phyloP scores from a whole-genome alignment of 2,888 invertebrate genomes.

The Agrilus biguttatus region DNA sequence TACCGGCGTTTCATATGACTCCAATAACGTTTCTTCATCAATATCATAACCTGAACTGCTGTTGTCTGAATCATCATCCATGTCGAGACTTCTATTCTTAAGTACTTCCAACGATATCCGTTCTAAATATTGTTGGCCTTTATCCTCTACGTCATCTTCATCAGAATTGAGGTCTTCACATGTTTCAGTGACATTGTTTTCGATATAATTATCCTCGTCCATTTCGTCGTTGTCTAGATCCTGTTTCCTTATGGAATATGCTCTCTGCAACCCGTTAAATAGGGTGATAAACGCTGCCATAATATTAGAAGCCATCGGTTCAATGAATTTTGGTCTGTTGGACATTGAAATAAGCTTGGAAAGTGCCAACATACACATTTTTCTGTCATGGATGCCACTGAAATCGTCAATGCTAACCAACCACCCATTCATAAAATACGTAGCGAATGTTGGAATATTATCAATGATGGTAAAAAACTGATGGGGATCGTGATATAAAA shows the following conservation, averaged over 20 bases:
- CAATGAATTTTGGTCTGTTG: constrained; percentile 56
- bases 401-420: constrained; percentile 92
- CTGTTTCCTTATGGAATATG: constrained; percentile 77
- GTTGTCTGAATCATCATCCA: constrained; percentile 46
- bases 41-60: constrained; percentile 71
- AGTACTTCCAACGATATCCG: constrained; percentile 56
- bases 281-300: constrained; percentile 80
- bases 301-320: constrained; percentile 48
- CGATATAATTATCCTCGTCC: constrained; percentile 67
- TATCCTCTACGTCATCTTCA: constrained; percentile 89
- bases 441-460: constrained; percentile 62
- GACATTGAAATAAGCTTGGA: constrained; percentile 76
- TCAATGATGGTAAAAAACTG: constrained; percentile 71
- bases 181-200: constrained; percentile 19
- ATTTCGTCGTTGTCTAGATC: constrained; percentile 45
- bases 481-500: constrained; percentile 80
- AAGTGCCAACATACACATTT: constrained; percentile 85
- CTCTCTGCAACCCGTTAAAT: constrained; percentile 87
- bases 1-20: constrained; percentile 81
- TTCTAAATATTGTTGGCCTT: constrained; percentile 71
- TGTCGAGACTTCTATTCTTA: constrained; percentile 28
- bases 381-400: constrained; percentile 53
- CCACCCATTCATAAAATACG: constrained; percentile 94
- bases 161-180: constrained; percentile 77
- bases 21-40: constrained; percentile 80